Conservation (phyloP, 2,113 vertebrate genomes). For the Bagarius yarrelli region DNA sequence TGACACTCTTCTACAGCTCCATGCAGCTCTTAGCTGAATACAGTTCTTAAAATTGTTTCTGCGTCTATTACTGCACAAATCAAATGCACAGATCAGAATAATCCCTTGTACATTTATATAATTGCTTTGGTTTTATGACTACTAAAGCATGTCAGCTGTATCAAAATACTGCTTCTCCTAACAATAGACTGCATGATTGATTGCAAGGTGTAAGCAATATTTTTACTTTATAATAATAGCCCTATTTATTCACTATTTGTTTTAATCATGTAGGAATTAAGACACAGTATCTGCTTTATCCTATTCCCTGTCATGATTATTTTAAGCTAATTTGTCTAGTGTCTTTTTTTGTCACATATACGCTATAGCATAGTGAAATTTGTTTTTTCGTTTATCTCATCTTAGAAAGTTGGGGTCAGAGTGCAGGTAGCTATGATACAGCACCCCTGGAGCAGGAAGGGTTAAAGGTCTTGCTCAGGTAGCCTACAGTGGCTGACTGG, state of each 20-base stretch:
- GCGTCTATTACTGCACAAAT: constrained; percentile 17
- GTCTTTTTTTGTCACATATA: too few relatives aligned
- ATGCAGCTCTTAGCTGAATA: constrained; percentile 18
- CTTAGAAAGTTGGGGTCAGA: too few relatives aligned
- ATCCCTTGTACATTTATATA: neutral
- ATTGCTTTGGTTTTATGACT: neutral
- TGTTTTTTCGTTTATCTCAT: too few relatives aligned
- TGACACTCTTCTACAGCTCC: constrained; percentile 31
- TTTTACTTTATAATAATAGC: constrained; percentile 12
- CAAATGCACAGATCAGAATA: neutral
- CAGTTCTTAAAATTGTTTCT: constrained; percentile 3
- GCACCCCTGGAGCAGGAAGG: too few relatives aligned
- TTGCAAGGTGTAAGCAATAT: constrained; percentile 23
- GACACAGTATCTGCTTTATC: neutral
- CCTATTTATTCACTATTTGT: neutral
- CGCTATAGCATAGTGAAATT: too few relatives aligned
- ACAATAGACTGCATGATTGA: neutral
- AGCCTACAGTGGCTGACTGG: too few relatives aligned
- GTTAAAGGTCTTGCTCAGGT: too few relatives aligned
- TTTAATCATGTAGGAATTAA: neutral
- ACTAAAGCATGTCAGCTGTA: neutral
- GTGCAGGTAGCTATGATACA: too few relatives aligned
- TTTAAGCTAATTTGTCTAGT: neutral
- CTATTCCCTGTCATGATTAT: neutral
- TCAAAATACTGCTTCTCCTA: neutral